phyloP scores from a whole-genome alignment of 2,888 invertebrate species.

The Spisula subtruncata region DNA sequence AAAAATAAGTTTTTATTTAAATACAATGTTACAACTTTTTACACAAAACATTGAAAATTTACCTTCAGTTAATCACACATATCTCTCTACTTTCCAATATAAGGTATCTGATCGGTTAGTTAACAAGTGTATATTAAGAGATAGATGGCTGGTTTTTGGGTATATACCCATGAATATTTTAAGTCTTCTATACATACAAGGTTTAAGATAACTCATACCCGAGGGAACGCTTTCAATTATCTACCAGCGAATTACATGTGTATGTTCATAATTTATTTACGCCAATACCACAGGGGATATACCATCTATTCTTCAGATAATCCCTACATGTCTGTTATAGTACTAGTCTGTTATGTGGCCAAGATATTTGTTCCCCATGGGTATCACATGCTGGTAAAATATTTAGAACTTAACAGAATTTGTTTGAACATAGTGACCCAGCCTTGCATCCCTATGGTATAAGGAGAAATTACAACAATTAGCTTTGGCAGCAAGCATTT shows the following conservation, averaged over 20 bases:
- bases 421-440: too few species aligned
- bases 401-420: too few species aligned
- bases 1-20: too few species aligned
- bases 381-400: too few species aligned
- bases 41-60: neutral
- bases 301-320: neutral
- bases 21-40: too few species aligned
- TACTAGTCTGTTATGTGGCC: neutral
- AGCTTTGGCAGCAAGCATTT: too few species aligned
- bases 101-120: neutral
- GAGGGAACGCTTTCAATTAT: neutral
- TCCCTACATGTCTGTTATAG: too few species aligned
- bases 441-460: too few species aligned
- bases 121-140: neutral
- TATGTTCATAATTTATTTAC: slow-evolving; percentile 10
- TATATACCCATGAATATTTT: slow-evolving; percentile 26
- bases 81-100: neutral
- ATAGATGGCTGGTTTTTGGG: neutral
- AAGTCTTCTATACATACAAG: slow-evolving; percentile 1
- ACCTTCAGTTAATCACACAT: neutral
- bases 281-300: neutral
- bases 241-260: neutral
- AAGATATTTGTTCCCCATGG: too few species aligned
- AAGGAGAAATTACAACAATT: too few species aligned
- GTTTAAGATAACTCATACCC: slow-evolving; percentile 12